phyloP scores from a whole-genome alignment of 2,888 invertebrate genomes.

The Eupithecia centaureata region DNA sequence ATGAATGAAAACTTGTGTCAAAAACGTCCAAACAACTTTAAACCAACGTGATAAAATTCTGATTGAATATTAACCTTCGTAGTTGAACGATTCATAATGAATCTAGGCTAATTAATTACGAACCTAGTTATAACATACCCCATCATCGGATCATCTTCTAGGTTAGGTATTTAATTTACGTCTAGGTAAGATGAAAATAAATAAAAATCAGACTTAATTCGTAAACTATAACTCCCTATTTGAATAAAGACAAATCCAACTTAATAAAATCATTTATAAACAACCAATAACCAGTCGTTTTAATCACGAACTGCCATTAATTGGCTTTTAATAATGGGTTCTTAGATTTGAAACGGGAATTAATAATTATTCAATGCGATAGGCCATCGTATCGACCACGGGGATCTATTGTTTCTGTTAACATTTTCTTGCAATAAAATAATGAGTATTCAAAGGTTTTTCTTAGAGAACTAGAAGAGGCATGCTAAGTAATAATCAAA shows the following conservation, averaged over 20 bases:
- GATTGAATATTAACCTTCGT: too few relatives aligned
- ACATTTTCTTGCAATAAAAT: conserved; percentile 58
- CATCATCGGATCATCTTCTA: too few relatives aligned
- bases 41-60: too few relatives aligned
- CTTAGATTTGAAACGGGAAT: conserved; percentile 52
- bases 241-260: conserved; percentile 5
- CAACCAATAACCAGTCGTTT: conserved; percentile 24
- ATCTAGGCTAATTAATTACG: too few relatives aligned
- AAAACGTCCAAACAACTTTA: too few relatives aligned
- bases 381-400: conserved; percentile 53
- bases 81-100: too few relatives aligned
- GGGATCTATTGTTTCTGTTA: conserved; percentile 58
- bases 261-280: conserved; percentile 23
- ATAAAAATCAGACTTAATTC: background rate
- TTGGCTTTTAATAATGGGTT: conserved; percentile 32
- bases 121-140: too few relatives aligned
- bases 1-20: too few relatives aligned
- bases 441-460: conserved; percentile 32
- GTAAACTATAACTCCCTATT: background rate
- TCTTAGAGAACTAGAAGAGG: conserved; percentile 21
- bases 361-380: conserved; percentile 66
- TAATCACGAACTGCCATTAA: conserved; percentile 34
- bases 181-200: too few relatives aligned
- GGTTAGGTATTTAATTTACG: too few relatives aligned
- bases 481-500: background rate